Evolutionary conservation across 2,113 vertebrate species (phyloP).

Genomic region (Heterotis niloticus): DNA sequence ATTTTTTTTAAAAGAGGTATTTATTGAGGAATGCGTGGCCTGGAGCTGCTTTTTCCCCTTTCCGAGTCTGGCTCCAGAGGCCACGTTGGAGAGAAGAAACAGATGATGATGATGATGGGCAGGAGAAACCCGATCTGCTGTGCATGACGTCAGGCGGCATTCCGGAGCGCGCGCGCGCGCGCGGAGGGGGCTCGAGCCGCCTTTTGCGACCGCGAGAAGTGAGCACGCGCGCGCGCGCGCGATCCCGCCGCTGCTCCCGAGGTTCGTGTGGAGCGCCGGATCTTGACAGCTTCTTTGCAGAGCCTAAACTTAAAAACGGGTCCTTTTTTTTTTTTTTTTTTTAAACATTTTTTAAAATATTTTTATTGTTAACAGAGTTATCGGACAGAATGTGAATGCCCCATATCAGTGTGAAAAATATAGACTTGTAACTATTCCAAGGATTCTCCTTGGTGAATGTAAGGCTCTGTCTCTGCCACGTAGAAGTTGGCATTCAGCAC

Average conservation of each 20-base stretch:
- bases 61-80: slow-evolving; percentile 52
- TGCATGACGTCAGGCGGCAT: slow-evolving; percentile 39
- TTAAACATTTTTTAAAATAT: no score
- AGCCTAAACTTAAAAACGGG: no score
- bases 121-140: slow-evolving; percentile 36
- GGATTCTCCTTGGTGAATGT: background rate
- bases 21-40: slow-evolving; percentile 34
- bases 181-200: background rate
- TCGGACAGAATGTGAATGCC: no score
- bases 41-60: slow-evolving; percentile 31
- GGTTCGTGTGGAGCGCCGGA: no score
- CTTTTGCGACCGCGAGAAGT: no score
- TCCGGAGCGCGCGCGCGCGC: slow-evolving; percentile 20
- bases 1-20: slow-evolving; percentile 18
- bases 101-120: slow-evolving; percentile 2
- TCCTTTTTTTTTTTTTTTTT: no score
- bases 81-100: slow-evolving; percentile 50
- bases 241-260: no score
- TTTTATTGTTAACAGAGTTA: no score
- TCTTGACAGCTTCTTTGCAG: no score
- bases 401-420: no score
- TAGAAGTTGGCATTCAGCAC: background rate
- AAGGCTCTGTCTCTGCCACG: slow-evolving; percentile 6
- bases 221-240: no score
- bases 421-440: no score